Base-by-base conservation (phyloP, 1,140 invertebrate species). In the Globodera rostochiensis region DNA sequence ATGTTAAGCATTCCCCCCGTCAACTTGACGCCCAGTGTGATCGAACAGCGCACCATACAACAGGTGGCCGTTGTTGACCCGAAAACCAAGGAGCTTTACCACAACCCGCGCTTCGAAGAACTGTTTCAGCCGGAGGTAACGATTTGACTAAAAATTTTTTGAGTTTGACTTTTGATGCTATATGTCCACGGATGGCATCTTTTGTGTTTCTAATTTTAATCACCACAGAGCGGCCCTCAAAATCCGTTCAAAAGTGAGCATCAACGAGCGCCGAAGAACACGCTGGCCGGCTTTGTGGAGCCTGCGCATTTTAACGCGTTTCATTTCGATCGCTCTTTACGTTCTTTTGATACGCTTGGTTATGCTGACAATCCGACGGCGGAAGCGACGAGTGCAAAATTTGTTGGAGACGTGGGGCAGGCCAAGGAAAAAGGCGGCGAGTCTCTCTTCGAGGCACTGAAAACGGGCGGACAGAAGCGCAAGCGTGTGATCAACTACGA, bases 291-390 rank as follows among this genome's bases (percentile, higher is more conserved):
- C 15, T 97, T 93, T 92, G 94, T 98, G 6, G 98, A 99, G 90
- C 93, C 94, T 85, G 95, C 96, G 6, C 95, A 98, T 91, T 93
- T 99, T 49, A 98, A 94, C 91, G 94, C 95, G 87, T 99, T 98
- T 91, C 95, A 98, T 86, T 99, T 99, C 93, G 97, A 99, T 91
- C 96, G 95, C 90, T 96, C 99, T 89, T 92, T 97, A 83, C 92
- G 96, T 89, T 98, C 96, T 13, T 99, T 99, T 83, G 88, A 91
- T 57, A 90, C 89, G 49, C 85, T 90, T n/a, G 94, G 96, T n/a
- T 97, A 96, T 92, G 96, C 96, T 4, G 89, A 97, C 73, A 96
- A 98, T 92, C 96, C 96, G 0, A 94, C 95, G 6, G 93, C 95
- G 9, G 94, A 95, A 88, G 92, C 91, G 47, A 91, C 92, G 60